phyloP scores from a whole-genome alignment of 1,140 invertebrate species.

The Brachionus sp. region DNA sequence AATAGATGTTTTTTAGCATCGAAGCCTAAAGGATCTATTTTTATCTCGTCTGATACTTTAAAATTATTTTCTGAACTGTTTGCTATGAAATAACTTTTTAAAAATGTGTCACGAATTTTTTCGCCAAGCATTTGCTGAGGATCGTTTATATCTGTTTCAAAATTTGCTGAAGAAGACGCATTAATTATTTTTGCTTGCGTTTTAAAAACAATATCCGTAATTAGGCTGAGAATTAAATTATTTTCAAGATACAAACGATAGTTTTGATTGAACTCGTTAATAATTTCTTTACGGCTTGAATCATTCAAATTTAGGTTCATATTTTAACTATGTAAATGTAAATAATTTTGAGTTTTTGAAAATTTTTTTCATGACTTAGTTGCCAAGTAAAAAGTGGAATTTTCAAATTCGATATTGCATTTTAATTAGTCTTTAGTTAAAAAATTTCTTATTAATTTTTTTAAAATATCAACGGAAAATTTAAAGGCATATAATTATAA shows the following conservation, averaged over 20 bases:
- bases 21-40: neutral
- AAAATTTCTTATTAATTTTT: no score
- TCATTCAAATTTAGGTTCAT: slow-evolving; percentile 16
- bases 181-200: neutral
- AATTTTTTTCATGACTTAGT: slow-evolving; percentile 2
- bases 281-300: neutral
- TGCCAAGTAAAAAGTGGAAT: neutral
- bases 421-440: neutral
- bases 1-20: neutral
- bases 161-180: neutral
- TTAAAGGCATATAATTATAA: no score
- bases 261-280: slow-evolving; percentile 28
- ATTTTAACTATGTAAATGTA: neutral
- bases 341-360: neutral
- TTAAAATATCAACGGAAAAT: no score
- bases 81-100: neutral
- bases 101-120: slow-evolving; percentile 8
- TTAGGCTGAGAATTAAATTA: neutral
- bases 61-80: neutral
- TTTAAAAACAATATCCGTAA: neutral
- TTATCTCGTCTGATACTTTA: neutral
- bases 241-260: slow-evolving; percentile 16
- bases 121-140: neutral
- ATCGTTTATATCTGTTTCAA: neutral
- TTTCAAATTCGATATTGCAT: neutral